Evolutionary conservation across 2,888 invertebrate genomes (phyloP), one percentile per base, ranked within the genome.

Genomic region (Lordiphosa fenestrarum): DNA sequence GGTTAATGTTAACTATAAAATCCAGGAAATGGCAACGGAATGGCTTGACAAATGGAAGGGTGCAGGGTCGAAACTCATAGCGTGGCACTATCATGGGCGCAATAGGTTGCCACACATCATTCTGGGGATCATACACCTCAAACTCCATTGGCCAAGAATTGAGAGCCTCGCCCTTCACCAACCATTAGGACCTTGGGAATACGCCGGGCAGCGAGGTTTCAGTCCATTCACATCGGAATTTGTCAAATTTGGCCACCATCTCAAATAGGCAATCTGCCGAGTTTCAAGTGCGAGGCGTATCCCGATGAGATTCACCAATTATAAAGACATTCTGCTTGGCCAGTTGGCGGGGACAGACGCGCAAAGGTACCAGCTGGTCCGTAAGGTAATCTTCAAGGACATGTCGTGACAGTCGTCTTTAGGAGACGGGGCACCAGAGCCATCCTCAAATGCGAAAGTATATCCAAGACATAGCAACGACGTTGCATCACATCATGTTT

Each of bases 101-200:
- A n/a, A n/a, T 92, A 66, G 91, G 90, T 53, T 91, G 90, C 92
- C 92, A 92, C 72, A 90, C 91, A 83, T 92, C 91, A 49, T 90
- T 91, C 76, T 93, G 93, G 33, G 95, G 94, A 90, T 95, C 94
- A 84, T 94, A 94, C 68, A 94, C 94, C 87, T 97, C n/a, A n/a
- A n/a, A n/a, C 97, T 40, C 96, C 96, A 85, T 95, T 95, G 9
- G 95, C 95, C 41, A 96, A 91, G 81, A 97, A 97, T 86, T 96
- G 94, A 41, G 95, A 95, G 66, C 96, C 97, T 71, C 95, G 93
- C 88, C 97, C 98, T 4, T 97, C 98, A 13, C 97, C 98, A 3
- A 97, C n/a, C n/a, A n/a, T n/a, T n/a, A n/a, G n/a, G n/a, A n/a
- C n/a, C n/a, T n/a, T n/a, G n/a, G n/a, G n/a, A n/a, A n/a, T n/a